Base-by-base conservation (phyloP, 2,113 vertebrate species). In the Abramis brama region DNA sequence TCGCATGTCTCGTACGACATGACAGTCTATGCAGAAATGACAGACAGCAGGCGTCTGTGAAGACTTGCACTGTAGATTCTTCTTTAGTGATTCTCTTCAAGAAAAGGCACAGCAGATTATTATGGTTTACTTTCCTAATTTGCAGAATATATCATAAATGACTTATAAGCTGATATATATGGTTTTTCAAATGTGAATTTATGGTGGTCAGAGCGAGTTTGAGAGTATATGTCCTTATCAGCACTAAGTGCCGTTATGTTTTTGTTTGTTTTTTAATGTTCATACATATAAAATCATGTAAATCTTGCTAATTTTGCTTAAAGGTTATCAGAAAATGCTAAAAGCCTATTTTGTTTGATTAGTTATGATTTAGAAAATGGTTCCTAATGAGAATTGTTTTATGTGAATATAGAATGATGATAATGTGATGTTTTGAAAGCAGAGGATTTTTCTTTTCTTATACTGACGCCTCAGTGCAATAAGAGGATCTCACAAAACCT, bases 11-110 rank as follows among this genome's bases (percentile, higher is more conserved):
- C 3, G 2, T 7, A 6, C 50, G 79, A 82, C 79, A 68, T 66
- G 79, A 27, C 12, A 13, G 62, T 82, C 79, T 82, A 82, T 82
- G 79, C 79, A 82, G 79, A 50, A 33, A 47, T 15, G 19, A 62
- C 79, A 81, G 59, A 30, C 79, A 6, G 15, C 77, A 1, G 19
- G 6, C n/a, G 76, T 60, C 76, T 78, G 76, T 76, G 74, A 39
- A 23, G 21, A 80, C 36, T 64, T 80, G 71, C 71, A 74, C 71
- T 47, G 71, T 74, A 74, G 71, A 74, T 25, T 74, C 45, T 12
- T 45, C 23, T 73, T 71, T 70, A 39, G 33, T 39, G 17, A n/a
- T 73, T 13, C 9, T 73, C 70, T 73, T 47, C 23, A 74, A 1
- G 12, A 43, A 64, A 45, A 27, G n/a, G 59, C 57, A 80, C 59